These are phyloP conservation scores for Ostrea edulis DNA, from an alignment of 1,140 invertebrate species.

Conservation along the genomic window DNA sequence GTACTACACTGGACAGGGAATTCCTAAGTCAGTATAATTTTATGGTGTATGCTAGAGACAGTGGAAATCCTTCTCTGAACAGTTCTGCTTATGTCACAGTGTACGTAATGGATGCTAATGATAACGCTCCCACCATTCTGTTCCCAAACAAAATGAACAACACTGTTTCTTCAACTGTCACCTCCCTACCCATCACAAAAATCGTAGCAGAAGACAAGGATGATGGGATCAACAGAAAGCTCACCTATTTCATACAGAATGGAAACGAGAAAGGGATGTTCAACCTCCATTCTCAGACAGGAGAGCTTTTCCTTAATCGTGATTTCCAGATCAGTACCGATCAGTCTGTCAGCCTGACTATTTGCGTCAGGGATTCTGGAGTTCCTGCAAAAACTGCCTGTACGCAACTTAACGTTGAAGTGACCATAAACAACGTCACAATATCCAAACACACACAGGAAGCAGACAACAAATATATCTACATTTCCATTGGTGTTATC, in stretches of 20 bases:
- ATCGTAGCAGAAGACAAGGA: conserved; percentile 69
- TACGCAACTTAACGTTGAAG: conserved; percentile 50
- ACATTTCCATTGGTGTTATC: conserved; percentile 58
- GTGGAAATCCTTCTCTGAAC: conserved; percentile 82
- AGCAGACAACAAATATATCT: conserved; percentile 51
- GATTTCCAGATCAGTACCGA: conserved; percentile 82
- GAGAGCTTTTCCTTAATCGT: conserved; percentile 90
- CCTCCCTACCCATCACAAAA: conserved; percentile 58
- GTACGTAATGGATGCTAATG: conserved; percentile 88
- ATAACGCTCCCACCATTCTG: conserved; percentile 88
- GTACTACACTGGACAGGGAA: conserved; percentile 90
- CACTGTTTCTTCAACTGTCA: conserved; percentile 63
- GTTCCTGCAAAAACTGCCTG: conserved; percentile 73
- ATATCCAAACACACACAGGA: neutral
- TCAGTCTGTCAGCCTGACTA: conserved; percentile 45
- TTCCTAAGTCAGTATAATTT: conserved; percentile 87
- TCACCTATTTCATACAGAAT: conserved; percentile 64
- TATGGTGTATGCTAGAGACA: conserved; percentile 85
- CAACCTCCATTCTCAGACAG: conserved; percentile 91
- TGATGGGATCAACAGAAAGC: conserved; percentile 59
- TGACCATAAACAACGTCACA: conserved; percentile 55
- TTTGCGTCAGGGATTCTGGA: conserved; percentile 57
- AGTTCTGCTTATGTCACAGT: conserved; percentile 81
- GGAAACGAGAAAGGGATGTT: conserved; percentile 86
- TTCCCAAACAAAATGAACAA: conserved; percentile 68